These are phyloP conservation scores for Danaus chrysippus DNA, from an alignment of 2,888 invertebrate species.

Conservation along the genomic window DNA sequence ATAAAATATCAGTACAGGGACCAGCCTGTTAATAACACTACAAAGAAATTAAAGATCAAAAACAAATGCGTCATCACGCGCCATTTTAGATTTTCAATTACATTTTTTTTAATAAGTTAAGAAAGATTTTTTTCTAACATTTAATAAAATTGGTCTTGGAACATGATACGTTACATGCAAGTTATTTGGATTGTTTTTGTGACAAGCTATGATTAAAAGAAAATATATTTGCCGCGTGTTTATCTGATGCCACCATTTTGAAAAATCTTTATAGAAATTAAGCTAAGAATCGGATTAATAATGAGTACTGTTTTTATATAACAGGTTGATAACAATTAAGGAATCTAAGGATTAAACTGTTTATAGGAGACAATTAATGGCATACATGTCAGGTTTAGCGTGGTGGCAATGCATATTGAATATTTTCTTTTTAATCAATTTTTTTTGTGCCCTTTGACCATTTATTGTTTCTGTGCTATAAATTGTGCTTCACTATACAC, in stretches of 20 bases:
- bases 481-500: constrained; percentile 4
- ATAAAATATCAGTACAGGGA: constrained; percentile 50
- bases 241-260: no score
- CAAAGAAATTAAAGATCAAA: constrained; percentile 34
- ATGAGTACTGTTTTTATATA: not conserved
- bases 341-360: no score
- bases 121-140: constrained; percentile 13
- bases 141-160: constrained; percentile 21
- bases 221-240: not conserved
- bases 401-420: no score
- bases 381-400: no score
- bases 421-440: no score
- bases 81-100: not conserved
- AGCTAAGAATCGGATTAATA: constrained; percentile 7
- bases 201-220: not conserved
- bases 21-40: constrained; percentile 64
- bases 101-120: constrained; percentile 6
- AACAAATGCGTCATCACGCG: constrained; percentile 32
- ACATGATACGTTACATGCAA: constrained; percentile 12
- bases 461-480: constrained; percentile 8
- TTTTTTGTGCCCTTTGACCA: constrained; percentile 8
- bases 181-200: not conserved
- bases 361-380: no score
- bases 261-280: not conserved
- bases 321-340: constrained; percentile 1